A percentile compares a stretch with the other conserved stretches of the same genome.
phyloP scores from a whole-genome alignment of 2,797 vertebrate genomes.

The Schizopygopsis pylzovi region DNA sequence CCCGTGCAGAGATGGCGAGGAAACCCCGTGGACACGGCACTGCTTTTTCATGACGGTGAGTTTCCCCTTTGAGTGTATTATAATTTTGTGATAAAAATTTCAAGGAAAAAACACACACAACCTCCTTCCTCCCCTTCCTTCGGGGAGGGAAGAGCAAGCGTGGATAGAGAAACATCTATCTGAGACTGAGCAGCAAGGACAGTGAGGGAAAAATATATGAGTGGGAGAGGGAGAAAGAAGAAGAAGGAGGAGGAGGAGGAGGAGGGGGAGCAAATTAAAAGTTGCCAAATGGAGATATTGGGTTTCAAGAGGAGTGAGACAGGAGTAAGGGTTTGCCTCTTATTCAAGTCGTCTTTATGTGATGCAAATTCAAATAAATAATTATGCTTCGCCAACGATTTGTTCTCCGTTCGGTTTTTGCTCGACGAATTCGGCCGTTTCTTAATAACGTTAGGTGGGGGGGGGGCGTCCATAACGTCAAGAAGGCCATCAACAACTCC shows the following conservation, averaged over 20 bases:
- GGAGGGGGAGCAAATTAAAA: conserved; percentile 99
- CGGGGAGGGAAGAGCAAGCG: conserved; percentile 93
- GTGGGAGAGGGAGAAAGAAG: conserved; percentile 93
- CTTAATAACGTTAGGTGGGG: conserved; percentile 59
- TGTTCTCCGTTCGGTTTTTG: conserved; percentile 66
- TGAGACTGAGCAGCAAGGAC: conserved; percentile 86
- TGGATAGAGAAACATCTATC: conserved; percentile 88
- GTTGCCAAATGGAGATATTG: conserved; percentile 99
- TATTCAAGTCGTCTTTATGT: conserved; percentile 79
- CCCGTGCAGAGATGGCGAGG: conserved; percentile 99
- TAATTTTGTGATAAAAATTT: conserved; percentile 99
- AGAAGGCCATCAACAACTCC: conserved; percentile 68
- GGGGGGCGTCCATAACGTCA: conserved; percentile 65
- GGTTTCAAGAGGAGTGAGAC: conserved; percentile 96
- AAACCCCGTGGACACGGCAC: conserved; percentile 99
- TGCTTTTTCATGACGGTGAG: conserved; percentile 99
- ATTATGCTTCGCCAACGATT: conserved; percentile 70
- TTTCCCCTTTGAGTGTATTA: conserved; percentile 99
- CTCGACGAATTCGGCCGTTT: conserved; percentile 67
- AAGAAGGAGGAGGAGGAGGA: conserved; percentile 85
- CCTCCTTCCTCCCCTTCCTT: conserved; percentile 94
- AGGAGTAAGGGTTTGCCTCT: conserved; percentile 84
- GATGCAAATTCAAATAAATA: conserved; percentile 82
- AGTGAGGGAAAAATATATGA: conserved; percentile 81
- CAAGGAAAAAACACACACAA: conserved; percentile 98